A percentile compares a stretch with the other conserved stretches of the same genome.
phyloP scores from a whole-genome alignment of 2,113 vertebrate species.

The Prietella phreatophila region DNA sequence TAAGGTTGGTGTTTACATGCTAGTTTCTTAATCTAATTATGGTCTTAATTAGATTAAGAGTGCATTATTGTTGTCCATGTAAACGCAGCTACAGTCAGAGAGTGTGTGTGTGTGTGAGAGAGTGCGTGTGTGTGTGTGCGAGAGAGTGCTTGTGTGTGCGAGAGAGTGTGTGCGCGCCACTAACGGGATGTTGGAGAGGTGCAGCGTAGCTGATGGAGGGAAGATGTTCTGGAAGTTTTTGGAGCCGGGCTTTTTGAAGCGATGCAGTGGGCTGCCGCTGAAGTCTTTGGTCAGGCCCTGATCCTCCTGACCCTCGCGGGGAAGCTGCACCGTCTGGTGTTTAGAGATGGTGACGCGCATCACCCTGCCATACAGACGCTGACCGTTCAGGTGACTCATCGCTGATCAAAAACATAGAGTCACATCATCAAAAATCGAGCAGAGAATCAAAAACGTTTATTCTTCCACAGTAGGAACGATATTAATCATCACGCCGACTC shows the following conservation, averaged over 20 bases:
- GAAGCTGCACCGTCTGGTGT: conserved; percentile 77
- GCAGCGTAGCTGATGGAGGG: conserved; percentile 82
- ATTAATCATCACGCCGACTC: neutral
- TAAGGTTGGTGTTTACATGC: no score
- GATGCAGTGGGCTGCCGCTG: conserved; percentile 80
- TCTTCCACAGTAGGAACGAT: neutral
- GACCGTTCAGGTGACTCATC: conserved; percentile 80
- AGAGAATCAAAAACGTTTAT: neutral
- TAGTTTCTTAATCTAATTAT: no score
- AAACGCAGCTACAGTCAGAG: no score
- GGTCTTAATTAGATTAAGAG: no score
- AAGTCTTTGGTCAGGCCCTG: conserved; percentile 82
- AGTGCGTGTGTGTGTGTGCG: neutral
- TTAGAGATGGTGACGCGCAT: conserved; percentile 78
- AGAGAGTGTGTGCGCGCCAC: conserved; percentile 43
- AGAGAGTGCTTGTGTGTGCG: neutral
- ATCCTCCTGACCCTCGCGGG: conserved; percentile 74
- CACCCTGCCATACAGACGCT: conserved; percentile 78
- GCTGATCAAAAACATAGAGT: conserved; percentile 61
- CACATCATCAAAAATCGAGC: no score
- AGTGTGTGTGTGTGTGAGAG: no score
- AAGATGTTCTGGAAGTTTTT: conserved; percentile 83
- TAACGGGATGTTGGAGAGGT: conserved; percentile 87
- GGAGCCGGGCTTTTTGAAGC: conserved; percentile 81
- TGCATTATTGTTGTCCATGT: no score